Percentiles rank a stretch among this genome's conserved stretches.
phyloP scores from a whole-genome alignment of 2,888 invertebrate genomes.

The Phania funesta region DNA sequence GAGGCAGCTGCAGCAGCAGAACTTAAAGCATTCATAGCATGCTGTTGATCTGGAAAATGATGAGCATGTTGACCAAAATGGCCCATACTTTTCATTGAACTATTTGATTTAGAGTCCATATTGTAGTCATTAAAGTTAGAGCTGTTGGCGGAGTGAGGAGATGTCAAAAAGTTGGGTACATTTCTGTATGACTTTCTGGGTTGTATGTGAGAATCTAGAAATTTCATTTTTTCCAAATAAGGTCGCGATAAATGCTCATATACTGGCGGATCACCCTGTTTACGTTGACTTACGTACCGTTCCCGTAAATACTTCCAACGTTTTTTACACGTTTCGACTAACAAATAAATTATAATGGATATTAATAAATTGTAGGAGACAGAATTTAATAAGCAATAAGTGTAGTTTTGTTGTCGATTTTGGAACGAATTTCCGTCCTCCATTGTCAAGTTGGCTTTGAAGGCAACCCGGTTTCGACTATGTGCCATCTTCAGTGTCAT shows the following conservation, averaged over 20 bases:
- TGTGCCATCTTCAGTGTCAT: no score
- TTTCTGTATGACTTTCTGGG: slow-evolving; percentile 80
- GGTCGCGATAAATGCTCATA: slow-evolving; percentile 80
- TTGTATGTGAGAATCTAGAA: slow-evolving; percentile 80
- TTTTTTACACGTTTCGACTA: slow-evolving; percentile 80
- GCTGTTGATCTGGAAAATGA: slow-evolving; percentile 72
- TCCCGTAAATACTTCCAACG: slow-evolving; percentile 80
- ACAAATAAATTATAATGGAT: neutral
- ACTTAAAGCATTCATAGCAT: slow-evolving; percentile 74
- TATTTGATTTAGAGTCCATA: slow-evolving; percentile 79
- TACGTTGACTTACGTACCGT: slow-evolving; percentile 80
- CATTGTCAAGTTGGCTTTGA: no score
- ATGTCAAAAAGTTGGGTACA: slow-evolving; percentile 78
- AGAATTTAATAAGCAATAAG: no score
- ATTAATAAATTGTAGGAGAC: neutral
- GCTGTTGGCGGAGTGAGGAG: slow-evolving; percentile 77
- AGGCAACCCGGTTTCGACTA: no score
- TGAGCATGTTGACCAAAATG: slow-evolving; percentile 74
- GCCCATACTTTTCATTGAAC: slow-evolving; percentile 76
- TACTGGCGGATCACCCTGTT: slow-evolving; percentile 79
- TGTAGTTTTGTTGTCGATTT: no score
- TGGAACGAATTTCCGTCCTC: no score
- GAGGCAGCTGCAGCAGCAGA: slow-evolving; percentile 72
- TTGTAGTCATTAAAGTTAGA: slow-evolving; percentile 78
- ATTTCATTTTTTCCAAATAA: slow-evolving; percentile 80